Evolutionary conservation across 2,113 vertebrate genomes (phyloP), one percentile per base, ranked within the genome.

Genomic region (Nibea albiflora): DNA sequence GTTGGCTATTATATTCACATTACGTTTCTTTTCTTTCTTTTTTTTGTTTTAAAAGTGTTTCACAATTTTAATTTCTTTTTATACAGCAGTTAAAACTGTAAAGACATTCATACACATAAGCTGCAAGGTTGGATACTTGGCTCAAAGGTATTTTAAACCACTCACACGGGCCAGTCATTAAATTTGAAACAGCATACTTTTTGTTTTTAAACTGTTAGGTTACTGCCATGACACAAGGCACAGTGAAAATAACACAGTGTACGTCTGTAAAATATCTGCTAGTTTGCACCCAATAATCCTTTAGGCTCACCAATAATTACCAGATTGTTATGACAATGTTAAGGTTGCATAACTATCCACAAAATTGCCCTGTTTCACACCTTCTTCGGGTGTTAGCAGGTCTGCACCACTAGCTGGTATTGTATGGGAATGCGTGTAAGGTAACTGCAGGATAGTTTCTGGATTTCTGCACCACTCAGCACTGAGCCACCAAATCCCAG

Each of bases 381-480:
- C 14, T n/a, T 19, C 16, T 24, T 76, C 22, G 28, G 24, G 24
- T 16, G 6, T 57, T 16, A 15, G 24, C 24, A 50, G 65, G 65
- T 71, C 39, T 53, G 53, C 49, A 26, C 5, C 52, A 50, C 14
- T 19, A 14, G 31, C 63, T 20, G 19, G 0, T 26, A 64, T 28
- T 8, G 14, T 50, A 24, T 56, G n/a, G 31, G 46, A 75, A 57
- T 22, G 42, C 78, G 56, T 81, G 52, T 49, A 69, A 47, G 66
- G 74, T 76, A 65, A 72, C 67, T 80, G 28, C 78, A 82, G 86
- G n/a, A 47, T 78, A 62, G 78, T 92, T 91, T 28, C 72, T 90
- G 90, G 80, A 75, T 92, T 95, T 95, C 93, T 49, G 81, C 87
- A 89, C 85, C 76, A 85, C 91, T 95, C 95, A 95, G 94, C 94